Conservation (phyloP, 2,797 vertebrate genomes). For the Myotis myotis region DNA sequence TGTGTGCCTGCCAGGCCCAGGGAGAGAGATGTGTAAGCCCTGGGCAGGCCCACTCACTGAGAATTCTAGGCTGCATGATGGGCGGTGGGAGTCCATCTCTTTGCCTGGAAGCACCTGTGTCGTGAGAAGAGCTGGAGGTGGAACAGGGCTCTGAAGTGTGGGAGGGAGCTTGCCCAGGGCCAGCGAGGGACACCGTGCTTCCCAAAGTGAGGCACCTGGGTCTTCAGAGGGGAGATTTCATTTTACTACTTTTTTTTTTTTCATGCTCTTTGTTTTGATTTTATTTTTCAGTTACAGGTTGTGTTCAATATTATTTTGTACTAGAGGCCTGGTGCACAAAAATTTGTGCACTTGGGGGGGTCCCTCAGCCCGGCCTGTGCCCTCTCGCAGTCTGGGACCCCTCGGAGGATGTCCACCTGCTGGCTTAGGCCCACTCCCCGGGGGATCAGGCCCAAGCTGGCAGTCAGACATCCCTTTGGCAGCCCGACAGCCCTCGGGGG, state of each 20-base stretch:
- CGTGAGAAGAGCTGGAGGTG: neutral
- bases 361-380: no score
- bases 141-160: neutral
- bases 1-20: neutral
- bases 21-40: neutral
- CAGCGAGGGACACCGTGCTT: neutral
- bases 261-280: neutral
- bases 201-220: neutral
- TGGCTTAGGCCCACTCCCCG: no score
- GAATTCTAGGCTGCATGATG: neutral
- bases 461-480: no score
- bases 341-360: no score
- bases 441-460: no score
- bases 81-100: neutral
- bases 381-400: no score
- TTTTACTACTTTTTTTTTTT: neutral
- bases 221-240: neutral
- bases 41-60: neutral
- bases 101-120: neutral
- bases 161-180: neutral
- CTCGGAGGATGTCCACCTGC: no score
- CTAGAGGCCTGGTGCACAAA: no score
- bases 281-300: neutral
- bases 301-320: neutral
- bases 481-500: no score